Conservation (phyloP, 2,888 invertebrate genomes). For the Troides aeacus region DNA sequence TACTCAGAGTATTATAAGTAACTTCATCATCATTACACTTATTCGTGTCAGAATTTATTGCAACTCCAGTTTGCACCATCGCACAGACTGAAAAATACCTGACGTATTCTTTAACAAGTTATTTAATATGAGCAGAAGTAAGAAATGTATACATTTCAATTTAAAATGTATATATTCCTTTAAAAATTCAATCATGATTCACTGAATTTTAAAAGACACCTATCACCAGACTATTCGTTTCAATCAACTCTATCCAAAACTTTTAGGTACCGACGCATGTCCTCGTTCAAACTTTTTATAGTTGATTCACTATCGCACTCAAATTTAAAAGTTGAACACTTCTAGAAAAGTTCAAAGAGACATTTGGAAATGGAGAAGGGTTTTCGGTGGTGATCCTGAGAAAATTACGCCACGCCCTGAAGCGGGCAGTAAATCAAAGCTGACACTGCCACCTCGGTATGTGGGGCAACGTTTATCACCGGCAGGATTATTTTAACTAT, state of each 20-base stretch:
- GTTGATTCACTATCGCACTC: constrained; percentile 8
- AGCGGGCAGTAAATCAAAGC: constrained; percentile 25
- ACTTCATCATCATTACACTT: too few species aligned
- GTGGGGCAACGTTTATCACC: constrained; percentile 24
- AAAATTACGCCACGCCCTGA: constrained; percentile 14
- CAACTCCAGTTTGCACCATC: too few species aligned
- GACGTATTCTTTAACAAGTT: too few species aligned
- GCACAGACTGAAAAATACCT: too few species aligned
- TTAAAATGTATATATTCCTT: too few species aligned
- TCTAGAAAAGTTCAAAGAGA: constrained; percentile 17
- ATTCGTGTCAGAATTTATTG: too few species aligned
- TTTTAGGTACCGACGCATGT: constrained; percentile 1
- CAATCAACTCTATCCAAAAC: not conserved
- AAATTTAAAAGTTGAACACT: constrained; percentile 11
- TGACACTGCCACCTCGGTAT: constrained; percentile 23
- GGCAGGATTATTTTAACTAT: constrained; percentile 7
- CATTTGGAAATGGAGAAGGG: constrained; percentile 10
- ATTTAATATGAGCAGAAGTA: too few species aligned
- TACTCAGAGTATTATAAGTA: too few species aligned
- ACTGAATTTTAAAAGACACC: too few species aligned
- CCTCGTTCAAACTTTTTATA: not conserved
- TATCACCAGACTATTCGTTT: too few species aligned
- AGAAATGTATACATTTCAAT: too few species aligned
- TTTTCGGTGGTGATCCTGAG: constrained; percentile 18
- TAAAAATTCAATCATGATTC: too few species aligned